phyloP scores from a whole-genome alignment of 2,797 vertebrate species.

The Mycteria americana region DNA sequence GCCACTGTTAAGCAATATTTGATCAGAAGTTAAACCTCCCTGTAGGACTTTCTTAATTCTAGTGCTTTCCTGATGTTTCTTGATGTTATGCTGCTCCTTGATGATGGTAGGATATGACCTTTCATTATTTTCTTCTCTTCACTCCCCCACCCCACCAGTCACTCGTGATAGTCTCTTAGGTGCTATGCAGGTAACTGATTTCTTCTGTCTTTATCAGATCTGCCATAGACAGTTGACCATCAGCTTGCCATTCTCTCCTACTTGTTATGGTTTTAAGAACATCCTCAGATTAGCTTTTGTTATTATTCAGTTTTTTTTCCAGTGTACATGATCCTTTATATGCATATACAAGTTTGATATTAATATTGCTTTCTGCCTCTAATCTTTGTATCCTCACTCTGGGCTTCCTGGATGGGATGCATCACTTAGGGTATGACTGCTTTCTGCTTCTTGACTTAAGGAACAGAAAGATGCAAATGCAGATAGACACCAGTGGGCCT shows the following conservation, averaged over 20 bases:
- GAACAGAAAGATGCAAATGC: not conserved
- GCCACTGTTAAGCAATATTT: not conserved
- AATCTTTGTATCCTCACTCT: not conserved
- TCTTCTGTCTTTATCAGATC: not conserved
- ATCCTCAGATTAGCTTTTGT: not conserved
- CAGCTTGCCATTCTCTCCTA: not conserved
- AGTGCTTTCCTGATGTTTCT: not conserved
- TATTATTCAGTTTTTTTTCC: not conserved
- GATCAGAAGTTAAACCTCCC: not conserved
- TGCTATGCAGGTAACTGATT: not conserved
- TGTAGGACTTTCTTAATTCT: not conserved
- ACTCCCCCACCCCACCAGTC: not conserved
- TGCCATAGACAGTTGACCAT: not conserved
- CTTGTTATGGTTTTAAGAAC: not conserved
- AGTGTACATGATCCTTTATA: not conserved
- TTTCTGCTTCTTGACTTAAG: not conserved
- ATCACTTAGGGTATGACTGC: not conserved
- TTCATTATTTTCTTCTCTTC: not conserved
- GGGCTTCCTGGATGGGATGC: not conserved
- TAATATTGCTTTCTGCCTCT: not conserved
- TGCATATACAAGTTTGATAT: not conserved
- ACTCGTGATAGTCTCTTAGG: not conserved
- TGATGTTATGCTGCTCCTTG: not conserved
- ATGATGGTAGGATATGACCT: not conserved
- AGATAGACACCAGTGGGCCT: not conserved